Evolutionary conservation across 2,113 vertebrate species (phyloP).

Genomic region (Pithys albifrons): DNA sequence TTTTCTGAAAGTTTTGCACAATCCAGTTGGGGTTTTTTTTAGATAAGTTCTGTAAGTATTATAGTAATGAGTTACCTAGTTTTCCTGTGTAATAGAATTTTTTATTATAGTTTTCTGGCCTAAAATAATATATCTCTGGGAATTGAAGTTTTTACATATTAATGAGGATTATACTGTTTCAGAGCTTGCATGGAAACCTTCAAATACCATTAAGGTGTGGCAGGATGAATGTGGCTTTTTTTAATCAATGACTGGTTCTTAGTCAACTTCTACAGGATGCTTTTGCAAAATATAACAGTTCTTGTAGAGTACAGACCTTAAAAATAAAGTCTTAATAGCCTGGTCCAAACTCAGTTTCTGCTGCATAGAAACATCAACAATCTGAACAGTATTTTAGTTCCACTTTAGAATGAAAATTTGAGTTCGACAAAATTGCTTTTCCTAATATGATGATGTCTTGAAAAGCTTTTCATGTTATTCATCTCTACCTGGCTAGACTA

Average conservation of each 20-base stretch:
- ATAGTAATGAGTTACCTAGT: neutral
- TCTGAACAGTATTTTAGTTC: neutral
- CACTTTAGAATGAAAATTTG: neutral
- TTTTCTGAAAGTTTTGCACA: neutral
- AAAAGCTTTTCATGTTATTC: neutral
- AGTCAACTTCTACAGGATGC: neutral
- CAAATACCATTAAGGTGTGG: constrained; percentile 6
- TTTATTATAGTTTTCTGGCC: neutral
- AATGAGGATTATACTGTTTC: neutral
- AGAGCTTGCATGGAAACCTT: constrained; percentile 1
- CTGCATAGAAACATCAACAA: neutral
- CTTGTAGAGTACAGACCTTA: neutral
- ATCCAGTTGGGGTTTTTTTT: neutral
- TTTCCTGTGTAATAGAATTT: neutral
- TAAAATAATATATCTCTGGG: neutral
- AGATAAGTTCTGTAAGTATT: neutral
- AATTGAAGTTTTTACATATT: constrained; percentile 22
- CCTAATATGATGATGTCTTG: neutral
- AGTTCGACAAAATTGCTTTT: neutral
- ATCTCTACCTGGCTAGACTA: neutral
- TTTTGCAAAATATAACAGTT: neutral
- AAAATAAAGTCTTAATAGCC: neutral
- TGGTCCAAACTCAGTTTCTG: neutral
- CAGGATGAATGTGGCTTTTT: constrained; percentile 7
- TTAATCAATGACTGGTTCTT: constrained; percentile 1